Evolutionary conservation across 1,140 invertebrate genomes (phyloP), one percentile per base, ranked within the genome.

Genomic region (Dendrolimus kikuchii): DNA sequence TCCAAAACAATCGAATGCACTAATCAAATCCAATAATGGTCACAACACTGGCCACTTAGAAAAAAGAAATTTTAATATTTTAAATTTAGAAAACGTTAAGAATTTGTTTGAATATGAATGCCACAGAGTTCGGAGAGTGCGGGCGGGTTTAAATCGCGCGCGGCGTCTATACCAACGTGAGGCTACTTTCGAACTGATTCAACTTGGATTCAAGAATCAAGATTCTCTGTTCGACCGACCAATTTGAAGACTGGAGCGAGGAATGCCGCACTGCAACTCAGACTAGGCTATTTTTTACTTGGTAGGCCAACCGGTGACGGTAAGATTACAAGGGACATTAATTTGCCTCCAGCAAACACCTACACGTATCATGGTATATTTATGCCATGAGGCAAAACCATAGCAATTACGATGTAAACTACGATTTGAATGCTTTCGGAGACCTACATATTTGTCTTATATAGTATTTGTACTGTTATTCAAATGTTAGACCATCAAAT

Each of bases 161-260:
- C 57, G 50, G 55, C 81, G 79, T 79, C 81, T 68, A 66, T 63
- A 67, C 69, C 50, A 66, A 53, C 66, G 66, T 57, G 66, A 64
- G 69, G 75, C 68, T 69, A 81, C 76, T 81, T 81, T 81, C 77
- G 71, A 85, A 85, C 81, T 85, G 76, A 72, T 41, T 70, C 57
- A 23, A 23, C 23, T 23, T 23, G 23, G 23, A 23, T 23, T 23
- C 23, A 23, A 23, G 23, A 23, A 23, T 23, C 23, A 54, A 68
- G 68, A 71, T 65, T 66, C 63, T 64, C 61, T 23, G 23, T 52
- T 62, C 44, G 52, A 51, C 60, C 48, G 57, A 52, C 51, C 49
- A 59, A 54, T 43, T 66, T 41, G 43, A 8, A 37, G 50, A 37
- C n/a, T 44, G 37, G 50, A 38, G 8, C 60, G 55, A 75, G 76